These are phyloP conservation scores for Chanos chanos DNA, from an alignment of 2,797 vertebrate species.

Conservation along the genomic window DNA sequence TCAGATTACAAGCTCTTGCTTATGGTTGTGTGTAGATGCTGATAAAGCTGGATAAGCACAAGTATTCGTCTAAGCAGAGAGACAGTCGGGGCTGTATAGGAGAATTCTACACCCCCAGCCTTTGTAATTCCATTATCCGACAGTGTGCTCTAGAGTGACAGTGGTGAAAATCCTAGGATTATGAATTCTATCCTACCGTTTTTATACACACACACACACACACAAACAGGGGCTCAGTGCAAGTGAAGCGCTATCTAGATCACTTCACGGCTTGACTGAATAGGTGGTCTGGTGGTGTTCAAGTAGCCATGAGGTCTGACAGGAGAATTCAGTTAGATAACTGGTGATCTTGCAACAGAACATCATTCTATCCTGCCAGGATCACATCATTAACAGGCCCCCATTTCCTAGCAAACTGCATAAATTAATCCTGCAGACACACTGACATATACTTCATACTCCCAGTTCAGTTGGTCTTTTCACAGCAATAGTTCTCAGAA, in stretches of 20 bases:
- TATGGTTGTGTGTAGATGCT: constrained; percentile 58
- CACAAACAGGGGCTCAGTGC: constrained; percentile 28
- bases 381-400: too few relatives aligned
- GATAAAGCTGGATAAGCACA: constrained; percentile 67
- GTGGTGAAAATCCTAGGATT: constrained; percentile 60
- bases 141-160: constrained; percentile 65
- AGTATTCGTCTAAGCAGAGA: constrained; percentile 37
- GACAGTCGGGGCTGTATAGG: constrained; percentile 45
- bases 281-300: constrained; percentile 28
- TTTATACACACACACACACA: constrained; percentile 10
- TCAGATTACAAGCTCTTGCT: constrained; percentile 53
- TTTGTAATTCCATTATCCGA: constrained; percentile 71
- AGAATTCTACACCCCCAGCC: constrained; percentile 51
- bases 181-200: constrained; percentile 61
- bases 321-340: too few relatives aligned
- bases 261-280: constrained; percentile 5
- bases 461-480: too few relatives aligned
- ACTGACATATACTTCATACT: too few relatives aligned
- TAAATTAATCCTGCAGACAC: too few relatives aligned
- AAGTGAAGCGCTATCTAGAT: too few relatives aligned
- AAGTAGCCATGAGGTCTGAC: too few relatives aligned
- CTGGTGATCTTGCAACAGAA: too few relatives aligned
- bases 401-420: too few relatives aligned
- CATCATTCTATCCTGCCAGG: too few relatives aligned
- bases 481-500: too few relatives aligned